Base-by-base conservation (phyloP, 2,888 invertebrate genomes). In the Andrena bucephala region DNA sequence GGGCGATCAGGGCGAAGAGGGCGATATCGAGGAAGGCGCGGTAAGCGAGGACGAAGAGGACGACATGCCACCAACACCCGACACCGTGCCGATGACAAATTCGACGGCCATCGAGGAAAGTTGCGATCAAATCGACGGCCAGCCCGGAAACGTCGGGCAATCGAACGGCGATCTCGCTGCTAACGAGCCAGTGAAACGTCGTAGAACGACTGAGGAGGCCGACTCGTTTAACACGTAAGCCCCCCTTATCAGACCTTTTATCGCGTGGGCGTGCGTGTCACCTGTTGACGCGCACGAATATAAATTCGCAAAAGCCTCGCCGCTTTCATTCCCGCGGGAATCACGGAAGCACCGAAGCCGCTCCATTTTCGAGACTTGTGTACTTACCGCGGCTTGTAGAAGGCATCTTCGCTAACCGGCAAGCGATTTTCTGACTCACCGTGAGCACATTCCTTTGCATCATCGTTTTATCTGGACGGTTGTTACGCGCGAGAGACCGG, bases 11-110 rank as follows among this genome's bases (percentile, higher is more conserved):
- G 93, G 92, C 8, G 89, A 91, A 7, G 93, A 93, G 67, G 93
- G 91, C 31, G 93, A 93, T 79, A 89, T 93, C 66, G 93, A 93
- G 83, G 91, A 92, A 65, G 90, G 85, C 63, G 90, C 78, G 57
- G 31, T 52, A 52, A 83, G 89, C 83, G 91, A 92, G 69, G 92
- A 91, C 81, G 89, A 89, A 57, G 88, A 89, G 75, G 87, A 90
- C 89, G 91, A 91, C 66, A 94, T 94, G 94, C 91, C 93, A 78
- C 94, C 93, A 52, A 93, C 90, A 76, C 93, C 93, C 27, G 91
- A 91, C 63, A 89, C 91, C 54, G 90, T 90, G 71, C 87, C 91
- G 66, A 86, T 90, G 84, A 87, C 93, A 60, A 88, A 89, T 69
- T 84, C 90, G 67, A 88, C 91, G 83, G 77, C 90, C 60, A 89